phyloP scores from a whole-genome alignment of 2,797 vertebrate species.

The Hyperoplus lanceolatus region DNA sequence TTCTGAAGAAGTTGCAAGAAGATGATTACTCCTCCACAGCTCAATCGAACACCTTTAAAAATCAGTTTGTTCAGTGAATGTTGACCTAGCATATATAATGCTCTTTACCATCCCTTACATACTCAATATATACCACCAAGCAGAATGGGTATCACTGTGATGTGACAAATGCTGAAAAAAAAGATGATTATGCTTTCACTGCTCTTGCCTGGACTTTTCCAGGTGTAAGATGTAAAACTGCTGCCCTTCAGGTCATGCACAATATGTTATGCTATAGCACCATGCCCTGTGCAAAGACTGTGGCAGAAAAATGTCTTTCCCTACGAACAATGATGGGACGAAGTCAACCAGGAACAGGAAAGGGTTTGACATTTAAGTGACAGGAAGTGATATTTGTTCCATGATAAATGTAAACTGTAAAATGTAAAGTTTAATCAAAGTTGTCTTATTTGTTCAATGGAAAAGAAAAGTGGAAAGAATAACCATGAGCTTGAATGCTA shows the following conservation, averaged over 20 bases:
- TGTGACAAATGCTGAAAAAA: slow-evolving; percentile 4
- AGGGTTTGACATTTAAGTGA: slow-evolving; percentile 68
- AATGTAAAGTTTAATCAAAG: slow-evolving; percentile 15
- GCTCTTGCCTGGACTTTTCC: slow-evolving; percentile 27
- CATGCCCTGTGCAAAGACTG: slow-evolving; percentile 36
- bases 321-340: slow-evolving; percentile 33
- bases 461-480: not conserved
- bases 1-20: too few species aligned
- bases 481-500: too few species aligned
- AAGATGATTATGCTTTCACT: slow-evolving; percentile 12
- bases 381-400: not conserved
- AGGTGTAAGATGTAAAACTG: slow-evolving; percentile 30
- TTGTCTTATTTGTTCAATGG: slow-evolving; percentile 5
- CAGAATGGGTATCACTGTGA: slow-evolving; percentile 7
- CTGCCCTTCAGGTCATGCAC: slow-evolving; percentile 47
- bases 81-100: slow-evolving; percentile 3
- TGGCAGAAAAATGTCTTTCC: slow-evolving; percentile 51
- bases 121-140: not conserved
- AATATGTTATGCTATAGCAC: slow-evolving; percentile 52
- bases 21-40: slow-evolving; percentile 8
- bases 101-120: slow-evolving; percentile 2
- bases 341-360: slow-evolving; percentile 23
- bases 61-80: slow-evolving; percentile 19
- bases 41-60: slow-evolving; percentile 24
- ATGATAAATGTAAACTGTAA: slow-evolving; percentile 6